Percentiles rank a stretch among this genome's conserved stretches.
phyloP scores from a whole-genome alignment of 2,888 invertebrate species.

The Heliconius erato region DNA sequence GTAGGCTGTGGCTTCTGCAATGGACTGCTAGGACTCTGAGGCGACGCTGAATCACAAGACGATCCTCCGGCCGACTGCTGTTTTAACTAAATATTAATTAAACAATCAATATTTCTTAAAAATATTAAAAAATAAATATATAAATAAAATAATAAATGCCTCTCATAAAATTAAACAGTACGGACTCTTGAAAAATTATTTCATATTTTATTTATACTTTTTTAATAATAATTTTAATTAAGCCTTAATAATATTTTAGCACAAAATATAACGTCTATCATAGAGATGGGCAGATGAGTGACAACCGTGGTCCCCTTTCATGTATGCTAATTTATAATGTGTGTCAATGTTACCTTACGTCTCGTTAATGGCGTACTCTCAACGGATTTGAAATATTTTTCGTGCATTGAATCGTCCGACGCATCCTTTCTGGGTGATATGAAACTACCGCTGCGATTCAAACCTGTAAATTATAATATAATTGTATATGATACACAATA shows the following conservation, averaged over 20 bases:
- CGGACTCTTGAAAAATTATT: no score
- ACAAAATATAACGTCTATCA: constrained; percentile 18
- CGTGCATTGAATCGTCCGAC: constrained; percentile 93
- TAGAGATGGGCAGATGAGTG: constrained; percentile 27
- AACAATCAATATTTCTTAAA: background rate
- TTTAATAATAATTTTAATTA: background rate
- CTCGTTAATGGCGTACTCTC: constrained; percentile 89
- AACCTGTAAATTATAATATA: constrained; percentile 61
- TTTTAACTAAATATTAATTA: constrained; percentile 65
- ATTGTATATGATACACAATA: background rate
- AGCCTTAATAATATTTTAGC: background rate
- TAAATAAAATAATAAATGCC: background rate
- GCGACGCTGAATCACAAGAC: constrained; percentile 87
- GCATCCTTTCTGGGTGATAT: constrained; percentile 86
- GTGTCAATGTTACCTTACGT: constrained; percentile 74
- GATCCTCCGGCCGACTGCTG: constrained; percentile 81
- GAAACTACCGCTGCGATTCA: constrained; percentile 85
- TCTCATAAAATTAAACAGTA: background rate
- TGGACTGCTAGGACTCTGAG: constrained; percentile 87
- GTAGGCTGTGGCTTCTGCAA: constrained; percentile 81
- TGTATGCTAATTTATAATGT: constrained; percentile 22
- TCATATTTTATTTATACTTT: background rate
- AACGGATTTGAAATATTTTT: constrained; percentile 91
- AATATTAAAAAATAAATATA: background rate
- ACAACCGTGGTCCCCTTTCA: constrained; percentile 22